Conservation (phyloP, 2,113 vertebrate species). For the Amazona guildingii region DNA sequence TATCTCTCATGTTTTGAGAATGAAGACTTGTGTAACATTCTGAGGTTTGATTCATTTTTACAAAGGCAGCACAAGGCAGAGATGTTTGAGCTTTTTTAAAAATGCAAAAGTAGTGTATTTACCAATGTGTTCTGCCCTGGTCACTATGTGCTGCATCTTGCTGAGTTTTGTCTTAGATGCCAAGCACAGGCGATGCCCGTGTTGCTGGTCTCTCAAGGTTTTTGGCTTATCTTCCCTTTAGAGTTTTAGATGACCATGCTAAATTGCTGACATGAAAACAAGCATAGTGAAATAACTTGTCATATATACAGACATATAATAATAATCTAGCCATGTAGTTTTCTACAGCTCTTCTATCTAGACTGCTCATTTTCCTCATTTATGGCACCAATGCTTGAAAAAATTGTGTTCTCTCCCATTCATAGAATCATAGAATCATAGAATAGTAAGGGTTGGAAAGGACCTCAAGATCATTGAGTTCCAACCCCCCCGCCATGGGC, state of each 20-base stretch:
- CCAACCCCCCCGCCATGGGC: too few relatives aligned
- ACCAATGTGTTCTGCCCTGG: background rate
- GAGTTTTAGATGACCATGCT: background rate
- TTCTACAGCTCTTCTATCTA: background rate
- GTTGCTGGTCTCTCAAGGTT: background rate
- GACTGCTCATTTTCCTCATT: background rate
- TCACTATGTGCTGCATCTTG: background rate
- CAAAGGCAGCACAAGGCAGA: background rate
- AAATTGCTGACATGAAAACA: background rate
- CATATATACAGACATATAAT: too few relatives aligned
- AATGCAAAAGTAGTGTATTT: background rate
- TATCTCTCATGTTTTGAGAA: accelerated
- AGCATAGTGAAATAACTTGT: background rate
- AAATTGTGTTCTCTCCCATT: background rate
- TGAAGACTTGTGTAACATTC: background rate
- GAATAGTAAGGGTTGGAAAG: too few relatives aligned
- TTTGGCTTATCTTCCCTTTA: background rate
- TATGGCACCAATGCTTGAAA: background rate
- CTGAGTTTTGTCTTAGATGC: background rate
- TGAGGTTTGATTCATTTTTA: background rate
- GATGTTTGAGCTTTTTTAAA: background rate
- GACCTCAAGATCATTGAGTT: too few relatives aligned
- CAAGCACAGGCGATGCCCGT: background rate
- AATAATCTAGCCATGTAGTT: background rate
- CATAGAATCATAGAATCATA: background rate